Percentiles rank a stretch among this genome's conserved stretches.
phyloP scores from a whole-genome alignment of 2,888 invertebrate species.

The Heliconius ethilla region DNA sequence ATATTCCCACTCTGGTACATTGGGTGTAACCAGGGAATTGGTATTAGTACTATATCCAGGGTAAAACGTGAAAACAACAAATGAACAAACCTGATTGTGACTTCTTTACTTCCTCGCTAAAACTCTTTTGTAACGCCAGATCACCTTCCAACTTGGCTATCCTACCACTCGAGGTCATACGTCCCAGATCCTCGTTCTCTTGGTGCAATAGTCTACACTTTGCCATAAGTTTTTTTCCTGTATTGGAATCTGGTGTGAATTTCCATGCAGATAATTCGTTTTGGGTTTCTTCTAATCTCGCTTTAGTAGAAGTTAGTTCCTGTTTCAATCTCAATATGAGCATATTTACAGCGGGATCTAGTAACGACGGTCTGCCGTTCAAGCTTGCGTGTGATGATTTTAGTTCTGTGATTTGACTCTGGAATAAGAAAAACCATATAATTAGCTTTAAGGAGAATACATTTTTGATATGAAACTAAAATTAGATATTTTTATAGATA shows the following conservation, averaged over 20 bases:
- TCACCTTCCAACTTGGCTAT: slow-evolving; percentile 98
- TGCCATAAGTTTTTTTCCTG: slow-evolving; percentile 98
- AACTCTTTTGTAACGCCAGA: slow-evolving; percentile 95
- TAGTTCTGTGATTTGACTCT: slow-evolving; percentile 97
- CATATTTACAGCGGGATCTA: slow-evolving; percentile 98
- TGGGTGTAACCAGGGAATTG: too few relatives aligned
- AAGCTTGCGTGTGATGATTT: slow-evolving; percentile 94
- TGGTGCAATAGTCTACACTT: slow-evolving; percentile 96
- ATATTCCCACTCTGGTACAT: too few relatives aligned
- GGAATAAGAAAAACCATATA: slow-evolving; percentile 45
- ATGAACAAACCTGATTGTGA: slow-evolving; percentile 91
- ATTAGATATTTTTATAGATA: background rate
- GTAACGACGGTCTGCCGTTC: slow-evolving; percentile 85
- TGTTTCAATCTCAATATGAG: slow-evolving; percentile 94
- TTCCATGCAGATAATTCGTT: slow-evolving; percentile 99
- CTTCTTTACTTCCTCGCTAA: slow-evolving; percentile 97
- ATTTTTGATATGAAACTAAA: slow-evolving; percentile 1
- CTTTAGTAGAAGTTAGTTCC: slow-evolving; percentile 93
- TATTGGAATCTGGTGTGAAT: slow-evolving; percentile 99
- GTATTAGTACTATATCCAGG: background rate
- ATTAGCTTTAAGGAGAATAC: background rate
- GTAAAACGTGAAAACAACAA: background rate
- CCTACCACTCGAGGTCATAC: slow-evolving; percentile 96
- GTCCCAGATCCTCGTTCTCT: slow-evolving; percentile 98
- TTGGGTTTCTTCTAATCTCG: slow-evolving; percentile 97